Percentiles rank a stretch among this genome's conserved stretches.
Conservation (phyloP, 2,888 invertebrate genomes). For the Zeuzera pyrina region DNA sequence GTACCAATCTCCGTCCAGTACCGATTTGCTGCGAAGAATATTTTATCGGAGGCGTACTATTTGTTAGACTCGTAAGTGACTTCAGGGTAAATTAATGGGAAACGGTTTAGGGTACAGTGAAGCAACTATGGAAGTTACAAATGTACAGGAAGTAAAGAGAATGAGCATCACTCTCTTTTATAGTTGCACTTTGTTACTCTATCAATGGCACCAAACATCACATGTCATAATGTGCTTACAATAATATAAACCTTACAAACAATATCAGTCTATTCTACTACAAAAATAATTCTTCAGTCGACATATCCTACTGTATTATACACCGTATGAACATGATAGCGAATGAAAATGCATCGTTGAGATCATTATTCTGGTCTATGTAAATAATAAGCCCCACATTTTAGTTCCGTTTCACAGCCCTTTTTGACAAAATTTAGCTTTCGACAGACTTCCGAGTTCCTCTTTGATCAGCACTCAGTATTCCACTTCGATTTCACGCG, state of each 20-base stretch:
- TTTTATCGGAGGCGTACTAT: no score
- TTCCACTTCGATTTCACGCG: no score
- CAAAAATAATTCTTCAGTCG: conserved; percentile 72
- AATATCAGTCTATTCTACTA: conserved; percentile 72
- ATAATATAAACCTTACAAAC: conserved; percentile 33
- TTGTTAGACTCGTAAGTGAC: no score
- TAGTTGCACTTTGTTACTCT: conserved; percentile 61
- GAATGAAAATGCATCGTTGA: conserved; percentile 57
- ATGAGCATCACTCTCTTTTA: conserved; percentile 38
- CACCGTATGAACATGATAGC: conserved; percentile 34
- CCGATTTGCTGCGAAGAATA: no score
- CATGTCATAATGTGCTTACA: conserved; percentile 68
- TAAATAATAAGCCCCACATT: conserved; percentile 18
- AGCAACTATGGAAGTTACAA: conserved; percentile 66
- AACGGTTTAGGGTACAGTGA: no score
- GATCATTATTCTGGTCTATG: conserved; percentile 40
- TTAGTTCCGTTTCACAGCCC: conserved; percentile 42
- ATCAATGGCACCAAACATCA: conserved; percentile 73
- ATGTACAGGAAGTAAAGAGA: conserved; percentile 44
- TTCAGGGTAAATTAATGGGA: no score
- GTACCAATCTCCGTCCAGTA: no score
- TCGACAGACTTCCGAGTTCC: conserved; percentile 7
- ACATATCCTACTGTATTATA: conserved; percentile 61
- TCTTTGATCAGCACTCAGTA: no score
- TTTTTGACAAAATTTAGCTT: conserved; percentile 21